A percentile compares a stretch with the other conserved stretches of the same genome.
These are phyloP conservation scores for Antidorcas marsupialis DNA, from an alignment of 2,113 vertebrate genomes.

Conservation along the genomic window DNA sequence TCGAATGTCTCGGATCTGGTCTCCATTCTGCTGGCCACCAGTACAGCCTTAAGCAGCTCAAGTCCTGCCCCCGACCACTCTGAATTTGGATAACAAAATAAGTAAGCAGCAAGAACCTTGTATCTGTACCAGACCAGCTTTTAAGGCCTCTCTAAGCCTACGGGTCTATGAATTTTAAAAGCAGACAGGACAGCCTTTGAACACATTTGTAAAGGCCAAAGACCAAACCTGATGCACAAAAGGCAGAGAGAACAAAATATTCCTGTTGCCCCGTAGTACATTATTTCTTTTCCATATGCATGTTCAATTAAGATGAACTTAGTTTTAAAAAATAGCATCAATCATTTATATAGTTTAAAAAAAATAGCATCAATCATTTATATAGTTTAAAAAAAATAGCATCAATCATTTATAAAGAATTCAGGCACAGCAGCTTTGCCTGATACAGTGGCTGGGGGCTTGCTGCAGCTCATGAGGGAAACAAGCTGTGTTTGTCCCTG, in stretches of 20 bases:
- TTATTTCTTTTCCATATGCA: not conserved
- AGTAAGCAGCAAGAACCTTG: not conserved
- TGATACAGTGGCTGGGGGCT: not conserved
- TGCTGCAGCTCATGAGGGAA: not conserved
- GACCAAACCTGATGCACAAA: not conserved
- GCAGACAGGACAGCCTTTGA: not conserved
- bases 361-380: not conserved
- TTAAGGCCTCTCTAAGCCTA: not conserved
- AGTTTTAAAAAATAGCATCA: not conserved
- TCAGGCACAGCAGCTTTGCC: not conserved
- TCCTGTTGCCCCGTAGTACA: conserved; percentile 3
- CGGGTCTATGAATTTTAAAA: not conserved
- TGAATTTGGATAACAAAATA: not conserved
- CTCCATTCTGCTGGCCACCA: not conserved
- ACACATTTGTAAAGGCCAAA: not conserved
- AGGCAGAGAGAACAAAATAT: not conserved
- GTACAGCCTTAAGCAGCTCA: not conserved
- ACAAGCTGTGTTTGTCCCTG: not conserved
- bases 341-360: not conserved
- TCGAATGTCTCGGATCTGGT: not conserved
- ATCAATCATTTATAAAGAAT: not conserved
- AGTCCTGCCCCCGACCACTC: not conserved
- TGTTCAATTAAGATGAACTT: not conserved
- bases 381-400: not conserved
- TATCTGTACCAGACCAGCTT: not conserved